Evolutionary conservation across 2,113 vertebrate species (phyloP).

Genomic region (Poecilia latipinna): DNA sequence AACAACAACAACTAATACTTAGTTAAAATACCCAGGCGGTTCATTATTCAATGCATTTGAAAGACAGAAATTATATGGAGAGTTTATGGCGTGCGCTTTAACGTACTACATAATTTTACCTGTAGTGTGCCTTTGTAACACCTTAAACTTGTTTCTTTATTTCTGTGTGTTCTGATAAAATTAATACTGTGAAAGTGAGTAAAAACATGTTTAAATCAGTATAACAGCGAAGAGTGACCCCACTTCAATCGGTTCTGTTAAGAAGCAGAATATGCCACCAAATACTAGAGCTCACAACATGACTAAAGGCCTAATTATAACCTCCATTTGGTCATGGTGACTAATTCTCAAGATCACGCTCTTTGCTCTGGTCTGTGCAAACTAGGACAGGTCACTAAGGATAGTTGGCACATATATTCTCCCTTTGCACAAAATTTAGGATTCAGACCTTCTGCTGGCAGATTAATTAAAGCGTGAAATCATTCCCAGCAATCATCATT

Average conservation of each 20-base stretch:
- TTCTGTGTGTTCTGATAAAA: no score
- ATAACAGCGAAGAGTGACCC: not conserved
- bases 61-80: no score
- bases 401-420: constrained; percentile 56
- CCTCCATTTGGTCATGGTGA: constrained; percentile 33
- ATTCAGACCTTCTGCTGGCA: constrained; percentile 27
- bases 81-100: no score
- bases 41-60: no score
- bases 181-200: not conserved
- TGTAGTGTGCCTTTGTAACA: no score
- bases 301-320: constrained; percentile 21
- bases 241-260: not conserved
- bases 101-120: no score
- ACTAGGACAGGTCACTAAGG: constrained; percentile 64
- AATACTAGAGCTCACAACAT: constrained; percentile 2
- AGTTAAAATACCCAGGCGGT: no score
- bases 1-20: no score
- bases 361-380: constrained; percentile 37
- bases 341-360: constrained; percentile 40
- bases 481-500: constrained; percentile 8
- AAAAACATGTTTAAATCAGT: not conserved
- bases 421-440: constrained; percentile 12
- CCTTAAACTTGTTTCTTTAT: no score
- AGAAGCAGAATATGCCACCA: constrained; percentile 2
- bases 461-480: constrained; percentile 9